Percentiles rank a stretch among this genome's conserved stretches.
phyloP scores from a whole-genome alignment of 2,888 invertebrate genomes.

The Pachliopta kotzebuea region DNA sequence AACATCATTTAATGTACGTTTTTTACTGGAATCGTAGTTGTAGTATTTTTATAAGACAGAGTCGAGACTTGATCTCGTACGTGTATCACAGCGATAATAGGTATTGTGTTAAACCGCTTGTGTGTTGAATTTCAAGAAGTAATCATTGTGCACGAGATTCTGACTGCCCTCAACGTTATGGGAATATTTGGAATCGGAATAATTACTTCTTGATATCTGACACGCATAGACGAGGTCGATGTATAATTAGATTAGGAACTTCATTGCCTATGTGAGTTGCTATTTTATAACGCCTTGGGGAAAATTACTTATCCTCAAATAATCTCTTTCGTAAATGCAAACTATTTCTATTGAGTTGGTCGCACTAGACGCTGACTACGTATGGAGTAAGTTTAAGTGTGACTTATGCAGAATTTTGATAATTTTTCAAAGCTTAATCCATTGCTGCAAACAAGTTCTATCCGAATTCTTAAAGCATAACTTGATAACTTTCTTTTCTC shows the following conservation, averaged over 20 bases:
- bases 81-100: conserved; percentile 81
- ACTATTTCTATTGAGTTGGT: background rate
- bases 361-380: background rate
- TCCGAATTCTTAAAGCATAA: conserved; percentile 30
- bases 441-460: conserved; percentile 10
- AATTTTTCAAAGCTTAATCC: conserved; percentile 5
- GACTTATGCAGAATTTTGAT: background rate
- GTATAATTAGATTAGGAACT: conserved; percentile 61
- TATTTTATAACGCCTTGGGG: conserved; percentile 61
- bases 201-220: conserved; percentile 55
- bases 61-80: conserved; percentile 61
- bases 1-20: conserved; percentile 71
- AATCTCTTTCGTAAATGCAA: background rate
- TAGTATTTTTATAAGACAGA: conserved; percentile 75
- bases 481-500: conserved; percentile 46
- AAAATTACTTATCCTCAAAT: conserved; percentile 42
- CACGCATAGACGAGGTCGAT: conserved; percentile 48
- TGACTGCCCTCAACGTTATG: conserved; percentile 25
- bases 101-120: conserved; percentile 58
- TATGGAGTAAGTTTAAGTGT: conserved; percentile 8
- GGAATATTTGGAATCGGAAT: conserved; percentile 36
- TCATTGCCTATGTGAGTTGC: conserved; percentile 58
- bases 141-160: conserved; percentile 40
- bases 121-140: conserved; percentile 53
- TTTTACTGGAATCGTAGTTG: conserved; percentile 75